These are phyloP conservation scores for Ephestia elutella DNA, from an alignment of 1,140 invertebrate genomes.

Conservation along the genomic window DNA sequence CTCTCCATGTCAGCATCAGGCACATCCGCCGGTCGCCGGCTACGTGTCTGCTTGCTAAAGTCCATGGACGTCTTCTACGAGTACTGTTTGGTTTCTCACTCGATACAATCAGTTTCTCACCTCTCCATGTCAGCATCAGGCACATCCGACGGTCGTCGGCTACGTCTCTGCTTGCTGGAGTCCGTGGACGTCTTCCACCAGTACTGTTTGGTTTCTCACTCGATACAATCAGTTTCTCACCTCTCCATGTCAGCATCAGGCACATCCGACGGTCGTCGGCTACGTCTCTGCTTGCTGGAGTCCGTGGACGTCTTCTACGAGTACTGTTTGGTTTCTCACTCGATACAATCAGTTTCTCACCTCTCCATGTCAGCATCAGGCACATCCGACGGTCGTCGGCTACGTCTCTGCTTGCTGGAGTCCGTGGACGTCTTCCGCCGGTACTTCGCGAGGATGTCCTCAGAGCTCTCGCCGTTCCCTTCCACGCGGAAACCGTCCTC, in stretches of 20 bases:
- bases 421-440: conserved; percentile 83
- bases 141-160: conserved; percentile 64
- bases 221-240: not conserved
- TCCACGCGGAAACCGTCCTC: conserved; percentile 37
- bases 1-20: too few relatives aligned
- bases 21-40: too few relatives aligned
- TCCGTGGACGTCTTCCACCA: conserved; percentile 83
- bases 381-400: conserved; percentile 65
- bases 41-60: too few relatives aligned
- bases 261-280: conserved; percentile 64
- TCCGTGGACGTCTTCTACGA: conserved; percentile 83
- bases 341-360: conserved; percentile 14
- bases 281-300: conserved; percentile 43
- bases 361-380: conserved; percentile 42
- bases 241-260: conserved; percentile 29
- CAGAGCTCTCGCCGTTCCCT: conserved; percentile 79
- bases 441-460: conserved; percentile 97
- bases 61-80: too few relatives aligned
- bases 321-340: conserved; percentile 76
- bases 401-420: conserved; percentile 44
- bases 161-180: conserved; percentile 43
- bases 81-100: too few relatives aligned
- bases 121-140: conserved; percentile 43
- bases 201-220: conserved; percentile 76
- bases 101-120: conserved; percentile 24